Base-by-base conservation (phyloP, 2,797 vertebrate species). In the Intellagama lesueurii region DNA sequence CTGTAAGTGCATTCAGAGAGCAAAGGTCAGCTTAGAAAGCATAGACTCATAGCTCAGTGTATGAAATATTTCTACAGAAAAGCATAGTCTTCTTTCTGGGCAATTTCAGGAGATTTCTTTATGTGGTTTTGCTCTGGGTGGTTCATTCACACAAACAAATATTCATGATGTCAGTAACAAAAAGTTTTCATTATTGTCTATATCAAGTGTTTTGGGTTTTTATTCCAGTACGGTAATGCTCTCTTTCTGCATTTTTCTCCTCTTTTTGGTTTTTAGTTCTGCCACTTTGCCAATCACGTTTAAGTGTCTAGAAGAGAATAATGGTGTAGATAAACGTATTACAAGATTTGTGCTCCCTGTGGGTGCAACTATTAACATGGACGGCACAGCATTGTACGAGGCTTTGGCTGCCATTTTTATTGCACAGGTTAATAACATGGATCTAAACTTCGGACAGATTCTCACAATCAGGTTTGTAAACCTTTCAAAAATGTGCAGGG, bases 391-490 rank as follows among this genome's bases (percentile, higher is more conserved):
- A n/a, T 96, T 99, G 90, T 99, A 99, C 7, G 99, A 99, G 91
- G 99, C 99, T 0, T 93, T 99, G 96, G 99, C 99, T 8, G 99
- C 98, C 94, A 98, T 99, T 94, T 99, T 99, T 93, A 99, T 99
- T 6, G 99, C 99, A 87, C 99, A 99, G 94, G 98, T 99, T 91
- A 99, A 99, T 97, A 99, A 99, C 93, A 97, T 99, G 94, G 99
- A 99, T 3, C 98, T 99, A 96, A 99, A 99, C 95, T 99, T 99
- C 79, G 99, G 98, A 60, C 99, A 99, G 96, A 99, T 99, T 96
- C 98, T 99, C 94, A 99, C 99, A 22, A 99, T 99, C 95, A 99
- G 99, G 99, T 99, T 97, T 68, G 92, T 47, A 92, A 89, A n/a
- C 0, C 16, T 26, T 81, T 32, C 17, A 80, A 47, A 73, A 81